Percentiles rank a stretch among this genome's conserved stretches.
Conservation (phyloP, 53 echinoderm and acorn worm species). For the Crossaster papposus region DNA sequence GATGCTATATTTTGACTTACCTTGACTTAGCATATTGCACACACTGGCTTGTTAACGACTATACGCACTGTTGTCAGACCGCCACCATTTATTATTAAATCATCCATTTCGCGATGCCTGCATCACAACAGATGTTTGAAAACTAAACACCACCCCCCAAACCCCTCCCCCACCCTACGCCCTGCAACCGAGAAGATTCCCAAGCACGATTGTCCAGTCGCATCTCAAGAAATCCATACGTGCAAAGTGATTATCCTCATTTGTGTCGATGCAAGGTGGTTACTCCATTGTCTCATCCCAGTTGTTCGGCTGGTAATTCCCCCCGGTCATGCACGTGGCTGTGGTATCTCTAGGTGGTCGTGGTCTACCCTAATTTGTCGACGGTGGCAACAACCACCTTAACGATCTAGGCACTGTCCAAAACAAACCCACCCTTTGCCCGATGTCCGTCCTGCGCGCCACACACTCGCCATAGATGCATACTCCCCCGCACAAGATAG, state of each 20-base stretch:
- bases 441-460: neutral
- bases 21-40: neutral
- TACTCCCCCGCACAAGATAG: constrained; percentile 38
- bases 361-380: constrained; percentile 1
- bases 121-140: neutral
- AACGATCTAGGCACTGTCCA: neutral
- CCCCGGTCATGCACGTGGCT: neutral
- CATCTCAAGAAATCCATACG: neutral
- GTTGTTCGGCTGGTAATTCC: neutral
- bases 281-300: too few relatives aligned
- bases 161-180: too few relatives aligned
- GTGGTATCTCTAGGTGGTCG: neutral
- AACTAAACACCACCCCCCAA: constrained; percentile 19
- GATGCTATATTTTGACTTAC: neutral
- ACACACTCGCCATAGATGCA: constrained; percentile 11
- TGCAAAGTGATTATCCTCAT: neutral
- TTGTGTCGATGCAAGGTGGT: neutral
- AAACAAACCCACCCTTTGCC: constrained; percentile 18
- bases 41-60: neutral
- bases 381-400: constrained; percentile 44
- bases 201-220: neutral
- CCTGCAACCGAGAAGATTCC: neutral
- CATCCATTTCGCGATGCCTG: constrained; percentile 6
- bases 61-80: constrained; percentile 18
- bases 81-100: neutral